Evolutionary conservation across 2,113 vertebrate species (phyloP).

Genomic region (Hemicordylus capensis): DNA sequence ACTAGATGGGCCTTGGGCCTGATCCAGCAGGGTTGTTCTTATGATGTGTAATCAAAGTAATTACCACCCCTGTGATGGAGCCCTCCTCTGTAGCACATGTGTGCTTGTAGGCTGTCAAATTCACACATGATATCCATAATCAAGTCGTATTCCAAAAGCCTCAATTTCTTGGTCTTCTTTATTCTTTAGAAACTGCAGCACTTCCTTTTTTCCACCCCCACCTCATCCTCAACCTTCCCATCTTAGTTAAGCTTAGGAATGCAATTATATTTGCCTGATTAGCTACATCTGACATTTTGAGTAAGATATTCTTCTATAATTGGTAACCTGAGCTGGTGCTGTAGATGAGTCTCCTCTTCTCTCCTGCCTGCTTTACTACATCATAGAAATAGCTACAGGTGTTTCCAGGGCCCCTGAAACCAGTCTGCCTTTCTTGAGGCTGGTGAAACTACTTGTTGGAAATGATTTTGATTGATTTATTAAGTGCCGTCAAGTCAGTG

Average conservation of each 20-base stretch:
- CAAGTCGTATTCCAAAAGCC: neutral
- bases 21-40: no score
- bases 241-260: slow-evolving; percentile 33
- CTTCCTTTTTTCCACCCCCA: neutral
- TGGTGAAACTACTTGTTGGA: neutral
- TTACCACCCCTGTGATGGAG: neutral
- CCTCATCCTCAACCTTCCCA: neutral
- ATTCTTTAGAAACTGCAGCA: neutral
- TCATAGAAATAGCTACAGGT: neutral
- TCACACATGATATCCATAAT: neutral
- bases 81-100: neutral
- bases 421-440: neutral
- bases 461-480: no score
- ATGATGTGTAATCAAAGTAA: neutral
- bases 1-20: no score
- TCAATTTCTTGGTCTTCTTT: neutral
- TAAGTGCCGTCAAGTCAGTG: no score
- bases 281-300: slow-evolving; percentile 45
- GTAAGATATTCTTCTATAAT: slow-evolving; percentile 50
- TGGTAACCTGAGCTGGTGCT: slow-evolving; percentile 58
- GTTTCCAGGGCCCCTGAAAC: neutral
- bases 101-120: neutral
- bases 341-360: slow-evolving; percentile 52
- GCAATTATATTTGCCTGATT: slow-evolving; percentile 6
- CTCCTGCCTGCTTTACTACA: neutral